Evolutionary conservation across 2,113 vertebrate genomes (phyloP).

Genomic region (Periophthalmus modestus): DNA sequence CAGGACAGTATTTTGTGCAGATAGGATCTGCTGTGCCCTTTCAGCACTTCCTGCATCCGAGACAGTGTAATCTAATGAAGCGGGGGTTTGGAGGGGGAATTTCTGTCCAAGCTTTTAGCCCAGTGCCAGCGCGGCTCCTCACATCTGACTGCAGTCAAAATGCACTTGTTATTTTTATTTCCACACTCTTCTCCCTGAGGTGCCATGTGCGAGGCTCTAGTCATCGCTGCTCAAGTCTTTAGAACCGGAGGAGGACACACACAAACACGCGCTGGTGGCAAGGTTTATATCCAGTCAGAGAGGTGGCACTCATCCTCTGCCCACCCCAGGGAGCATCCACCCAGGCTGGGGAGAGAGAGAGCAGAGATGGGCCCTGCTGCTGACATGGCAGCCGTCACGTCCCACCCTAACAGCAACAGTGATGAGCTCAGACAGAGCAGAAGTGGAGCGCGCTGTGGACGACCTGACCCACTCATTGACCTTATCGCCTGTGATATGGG

Average conservation of each 20-base stretch:
- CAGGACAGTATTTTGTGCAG: constrained; percentile 63
- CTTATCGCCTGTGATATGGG: constrained; percentile 11
- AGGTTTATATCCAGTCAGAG: constrained; percentile 80
- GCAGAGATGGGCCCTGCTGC: constrained; percentile 72
- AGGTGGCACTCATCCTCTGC: constrained; percentile 77
- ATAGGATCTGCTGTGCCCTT: constrained; percentile 80
- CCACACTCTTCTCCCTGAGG: constrained; percentile 73
- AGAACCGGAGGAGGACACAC: constrained; percentile 53
- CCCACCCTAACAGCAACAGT: constrained; percentile 70
- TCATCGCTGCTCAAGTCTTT: constrained; percentile 79
- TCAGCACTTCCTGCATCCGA: constrained; percentile 81
- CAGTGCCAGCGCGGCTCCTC: constrained; percentile 54
- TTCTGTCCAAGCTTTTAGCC: constrained; percentile 74
- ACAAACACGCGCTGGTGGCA: constrained; percentile 76
- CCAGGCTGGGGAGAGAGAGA: constrained; percentile 59
- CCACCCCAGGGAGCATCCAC: constrained; percentile 75
- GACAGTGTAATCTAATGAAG: constrained; percentile 80
- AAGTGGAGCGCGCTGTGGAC: constrained; percentile 38
- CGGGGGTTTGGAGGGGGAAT: constrained; percentile 29
- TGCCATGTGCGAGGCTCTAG: constrained; percentile 71
- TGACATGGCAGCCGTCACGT: constrained; percentile 78
- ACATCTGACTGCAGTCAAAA: constrained; percentile 67
- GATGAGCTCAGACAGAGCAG: constrained; percentile 72
- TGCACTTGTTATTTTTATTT: constrained; percentile 76
- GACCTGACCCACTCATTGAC: constrained; percentile 20